Base-by-base conservation (phyloP, 2,888 invertebrate species). In the Erebia ligea region DNA sequence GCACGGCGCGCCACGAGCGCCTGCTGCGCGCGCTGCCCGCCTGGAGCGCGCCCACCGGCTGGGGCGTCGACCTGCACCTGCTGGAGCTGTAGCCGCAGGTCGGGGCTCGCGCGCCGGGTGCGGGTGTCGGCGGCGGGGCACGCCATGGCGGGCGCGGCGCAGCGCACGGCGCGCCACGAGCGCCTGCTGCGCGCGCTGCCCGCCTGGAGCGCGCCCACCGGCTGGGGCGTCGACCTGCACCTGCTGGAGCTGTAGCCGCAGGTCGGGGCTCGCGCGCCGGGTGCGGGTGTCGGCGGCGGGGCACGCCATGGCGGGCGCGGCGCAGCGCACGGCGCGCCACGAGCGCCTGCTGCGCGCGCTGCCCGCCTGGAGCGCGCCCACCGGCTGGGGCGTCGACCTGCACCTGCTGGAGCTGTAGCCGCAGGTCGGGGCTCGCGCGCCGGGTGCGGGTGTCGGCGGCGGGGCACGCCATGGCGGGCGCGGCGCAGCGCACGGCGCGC, bases 361-460 rank as follows among this genome's bases (percentile, higher is more conserved):
- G 82, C 96, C 96, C 50, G 80, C 89, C 0, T 95, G 95, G 95
- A 93, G 95, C 45, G 95, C 96, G 25, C 90, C 95, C 68, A 95
- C 95, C 52, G 95, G 95, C 74, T 96, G 96, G 96, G 95, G 95
- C 71, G 95, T 96, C 2, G 94, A 95, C 66, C 95, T 96, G 82
- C 95, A 95, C 77, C 95, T 96, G 9, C 95, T 93, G 88, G 52
- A 69, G 19, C 73, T 83, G 21, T 81, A 78, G 75, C 70, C n/a
- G n/a, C n/a, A n/a, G n/a, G n/a, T n/a, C n/a, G n/a, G n/a, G n/a
- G n/a, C n/a, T n/a, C n/a, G 54, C n/a, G 9, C 50, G 61, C n/a
- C n/a, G 78, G 75, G 84, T 95, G 78, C 94, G 95, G 73, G 80
- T 96, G 75, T 95, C 95, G 70, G 86, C 95, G 75, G 95, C 94